phyloP scores from a whole-genome alignment of 2,797 vertebrate species.

The Microctenopoma steveboyesi region DNA sequence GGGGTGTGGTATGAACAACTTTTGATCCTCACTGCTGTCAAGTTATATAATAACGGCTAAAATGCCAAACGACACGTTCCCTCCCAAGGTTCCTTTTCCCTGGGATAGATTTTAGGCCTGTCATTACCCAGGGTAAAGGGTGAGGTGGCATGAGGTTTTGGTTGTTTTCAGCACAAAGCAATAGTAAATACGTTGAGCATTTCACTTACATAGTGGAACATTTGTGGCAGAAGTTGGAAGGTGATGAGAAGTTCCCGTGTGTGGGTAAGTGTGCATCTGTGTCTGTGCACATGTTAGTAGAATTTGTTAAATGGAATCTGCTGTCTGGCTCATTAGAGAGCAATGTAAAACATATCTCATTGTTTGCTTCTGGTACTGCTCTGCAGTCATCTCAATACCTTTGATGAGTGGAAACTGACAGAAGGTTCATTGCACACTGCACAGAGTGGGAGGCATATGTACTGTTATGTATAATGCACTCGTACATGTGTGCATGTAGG shows the following conservation, averaged over 20 bases:
- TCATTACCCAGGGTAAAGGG: background rate
- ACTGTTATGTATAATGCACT: slow-evolving; percentile 10
- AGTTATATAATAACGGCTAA: no score
- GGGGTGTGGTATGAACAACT: no score
- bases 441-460: slow-evolving; percentile 37
- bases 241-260: slow-evolving; percentile 6
- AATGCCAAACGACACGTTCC: no score
- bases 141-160: slow-evolving; percentile 9
- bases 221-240: background rate
- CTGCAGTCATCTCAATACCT: slow-evolving; percentile 30
- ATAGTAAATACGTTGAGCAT: background rate
- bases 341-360: slow-evolving; percentile 41
- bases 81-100: no score
- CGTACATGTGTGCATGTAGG: background rate
- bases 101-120: no score
- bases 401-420: slow-evolving; percentile 57
- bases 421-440: slow-evolving; percentile 38
- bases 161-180: background rate
- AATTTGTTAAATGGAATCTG: slow-evolving; percentile 29
- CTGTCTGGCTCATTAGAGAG: slow-evolving; percentile 46
- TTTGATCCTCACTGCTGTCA: no score
- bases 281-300: slow-evolving; percentile 9
- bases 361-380: slow-evolving; percentile 41
- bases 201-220: background rate
- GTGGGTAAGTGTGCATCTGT: slow-evolving; percentile 21